These are phyloP conservation scores for Tupiocoris notatus DNA, from an alignment of 2,888 invertebrate species.

Conservation along the genomic window DNA sequence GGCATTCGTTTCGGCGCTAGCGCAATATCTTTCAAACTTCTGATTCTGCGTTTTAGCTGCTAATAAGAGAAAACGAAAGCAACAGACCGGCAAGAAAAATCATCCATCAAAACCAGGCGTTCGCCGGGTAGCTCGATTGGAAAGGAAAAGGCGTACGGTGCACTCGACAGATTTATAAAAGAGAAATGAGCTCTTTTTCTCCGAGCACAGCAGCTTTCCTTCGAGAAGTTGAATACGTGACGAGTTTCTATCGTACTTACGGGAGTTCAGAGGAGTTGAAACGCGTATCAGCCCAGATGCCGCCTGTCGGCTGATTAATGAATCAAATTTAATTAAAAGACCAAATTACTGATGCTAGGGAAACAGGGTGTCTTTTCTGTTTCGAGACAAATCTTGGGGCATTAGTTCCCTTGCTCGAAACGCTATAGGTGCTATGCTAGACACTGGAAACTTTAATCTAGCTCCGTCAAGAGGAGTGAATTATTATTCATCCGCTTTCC, in stretches of 20 bases:
- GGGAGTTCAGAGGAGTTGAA: too few relatives aligned
- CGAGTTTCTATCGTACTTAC: slow-evolving; percentile 13
- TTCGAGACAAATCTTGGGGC: neutral
- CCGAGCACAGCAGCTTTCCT: neutral
- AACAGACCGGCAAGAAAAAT: neutral
- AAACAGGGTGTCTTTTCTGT: too few relatives aligned
- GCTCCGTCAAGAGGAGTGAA: too few relatives aligned
- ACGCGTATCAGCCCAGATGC: slow-evolving; percentile 29
- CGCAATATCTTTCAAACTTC: too few relatives aligned
- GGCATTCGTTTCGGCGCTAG: too few relatives aligned
- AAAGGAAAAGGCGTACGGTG: neutral
- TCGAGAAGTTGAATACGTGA: slow-evolving; percentile 29
- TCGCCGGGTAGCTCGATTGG: neutral
- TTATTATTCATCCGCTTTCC: too few relatives aligned
- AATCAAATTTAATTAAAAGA: slow-evolving; percentile 37
- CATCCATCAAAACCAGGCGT: neutral
- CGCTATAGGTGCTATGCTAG: too few relatives aligned
- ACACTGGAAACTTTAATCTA: too few relatives aligned
- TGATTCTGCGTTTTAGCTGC: neutral
- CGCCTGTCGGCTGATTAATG: slow-evolving; percentile 35
- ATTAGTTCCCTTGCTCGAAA: neutral
- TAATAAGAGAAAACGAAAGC: neutral
- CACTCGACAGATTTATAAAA: neutral
- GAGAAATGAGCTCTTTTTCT: neutral
- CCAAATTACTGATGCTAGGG: slow-evolving; percentile 14